Evolutionary conservation across 2,113 vertebrate genomes (phyloP), one percentile per base, ranked within the genome.

Genomic region (Lynx canadensis): DNA sequence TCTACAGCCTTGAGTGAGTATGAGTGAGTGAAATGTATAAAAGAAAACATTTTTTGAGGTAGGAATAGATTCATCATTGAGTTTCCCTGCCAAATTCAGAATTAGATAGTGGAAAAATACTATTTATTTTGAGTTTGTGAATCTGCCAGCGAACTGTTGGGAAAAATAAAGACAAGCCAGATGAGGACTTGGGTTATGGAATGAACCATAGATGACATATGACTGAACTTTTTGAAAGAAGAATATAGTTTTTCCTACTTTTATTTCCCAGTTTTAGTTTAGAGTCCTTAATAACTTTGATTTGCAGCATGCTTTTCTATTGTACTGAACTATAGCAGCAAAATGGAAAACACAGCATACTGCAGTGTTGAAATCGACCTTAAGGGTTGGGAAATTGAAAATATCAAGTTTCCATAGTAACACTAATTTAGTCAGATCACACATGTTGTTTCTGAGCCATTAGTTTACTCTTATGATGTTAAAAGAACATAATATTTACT

Each of bases 61-160:
- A 98, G 95, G 96, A 97, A 95, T 93, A 93, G 95, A 97, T 96
- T 98, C 87, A 97, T 98, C 97, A 97, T 89, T 96, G 96, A 94
- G 45, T 95, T 97, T 91, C 71, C 9, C 91, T 97, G 97, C 98
- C 97, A 97, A 98, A 97, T 98, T 97, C 94, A 97, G 97, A 98
- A 97, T 98, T 98, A 98, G 97, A 98, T 97, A 98, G 98, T 98
- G 98, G 98, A 98, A 98, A 98, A 98, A 97, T 98, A 95, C 95
- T 98, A 98, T 98, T 98, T 98, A 98, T 97, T 98, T 97, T 97
- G 94, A 94, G 71, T 94, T 97, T 97, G 97, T 98, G 95, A 95
- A 86, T 96, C 76, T 97, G 96, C 98, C 97, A 98, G 88, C 52
- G 96, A 98, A 98, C 78, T 97, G 95, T 95, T 98, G 97, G 92